Conservation (phyloP, 2,113 vertebrate genomes). For the Bubo scandiacus region DNA sequence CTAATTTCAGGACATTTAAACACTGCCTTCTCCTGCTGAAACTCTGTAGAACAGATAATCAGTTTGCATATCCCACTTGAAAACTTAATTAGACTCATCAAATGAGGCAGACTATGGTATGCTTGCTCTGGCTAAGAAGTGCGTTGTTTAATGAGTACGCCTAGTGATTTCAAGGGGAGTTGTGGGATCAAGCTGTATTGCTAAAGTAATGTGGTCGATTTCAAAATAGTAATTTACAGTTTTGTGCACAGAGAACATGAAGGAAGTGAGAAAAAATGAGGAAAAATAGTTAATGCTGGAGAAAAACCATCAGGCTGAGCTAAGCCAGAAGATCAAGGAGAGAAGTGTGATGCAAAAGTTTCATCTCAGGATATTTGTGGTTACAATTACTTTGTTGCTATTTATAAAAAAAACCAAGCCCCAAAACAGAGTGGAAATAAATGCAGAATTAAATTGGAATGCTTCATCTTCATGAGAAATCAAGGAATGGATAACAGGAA, state of each 20-base stretch:
- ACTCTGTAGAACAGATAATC: background rate
- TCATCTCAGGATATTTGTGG: background rate
- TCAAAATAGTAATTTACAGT: background rate
- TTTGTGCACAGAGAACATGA: background rate
- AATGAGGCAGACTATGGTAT: background rate
- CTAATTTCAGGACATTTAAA: background rate
- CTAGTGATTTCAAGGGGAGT: background rate
- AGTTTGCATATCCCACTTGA: background rate
- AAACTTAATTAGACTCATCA: background rate
- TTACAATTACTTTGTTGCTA: background rate
- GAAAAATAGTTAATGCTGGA: background rate
- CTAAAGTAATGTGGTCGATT: background rate
- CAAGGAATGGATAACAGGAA: background rate
- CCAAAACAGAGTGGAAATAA: background rate
- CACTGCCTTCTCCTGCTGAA: background rate
- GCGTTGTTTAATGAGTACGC: background rate
- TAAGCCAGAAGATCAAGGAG: background rate
- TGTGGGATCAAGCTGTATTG: background rate
- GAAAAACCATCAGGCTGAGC: background rate
- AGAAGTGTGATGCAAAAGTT: background rate
- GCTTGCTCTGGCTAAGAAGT: background rate
- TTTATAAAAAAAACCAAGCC: background rate
- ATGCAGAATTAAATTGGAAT: background rate
- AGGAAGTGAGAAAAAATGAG: background rate
- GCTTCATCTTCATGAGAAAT: background rate